Percentiles rank a stretch among this genome's conserved stretches.
phyloP scores from a whole-genome alignment of 2,113 vertebrate species.

The Lampris megalopsis region DNA sequence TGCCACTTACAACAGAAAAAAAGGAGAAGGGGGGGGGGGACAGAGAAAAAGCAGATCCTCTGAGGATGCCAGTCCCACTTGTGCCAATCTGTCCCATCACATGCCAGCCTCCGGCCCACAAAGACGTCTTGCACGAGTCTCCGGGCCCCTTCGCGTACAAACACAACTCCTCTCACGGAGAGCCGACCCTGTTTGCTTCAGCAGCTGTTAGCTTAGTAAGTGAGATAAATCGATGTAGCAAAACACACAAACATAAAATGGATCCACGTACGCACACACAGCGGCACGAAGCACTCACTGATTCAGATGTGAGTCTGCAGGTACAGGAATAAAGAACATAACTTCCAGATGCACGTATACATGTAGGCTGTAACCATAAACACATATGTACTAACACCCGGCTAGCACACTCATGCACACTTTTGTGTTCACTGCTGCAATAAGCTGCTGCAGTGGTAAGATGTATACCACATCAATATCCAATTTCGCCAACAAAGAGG shows the following conservation, averaged over 20 bases:
- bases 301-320: neutral
- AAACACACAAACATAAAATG: conserved; percentile 18
- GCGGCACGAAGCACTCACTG: neutral
- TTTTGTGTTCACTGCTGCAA: neutral
- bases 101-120: conserved; percentile 51
- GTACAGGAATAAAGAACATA: no score
- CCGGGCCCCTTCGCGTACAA: conserved; percentile 39
- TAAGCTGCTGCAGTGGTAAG: neutral
- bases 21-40: neutral
- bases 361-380: neutral
- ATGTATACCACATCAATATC: conserved; percentile 6
- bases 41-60: conserved; percentile 25
- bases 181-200: conserved; percentile 36
- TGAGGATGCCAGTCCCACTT: conserved; percentile 32
- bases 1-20: neutral
- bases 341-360: neutral
- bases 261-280: conserved; percentile 13
- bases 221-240: conserved; percentile 70
- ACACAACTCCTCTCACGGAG: conserved; percentile 2
- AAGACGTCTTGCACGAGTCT: conserved; percentile 21
- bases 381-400: neutral
- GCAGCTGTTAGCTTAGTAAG: conserved; percentile 70
- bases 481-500: conserved; percentile 40
- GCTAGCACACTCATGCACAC: neutral
- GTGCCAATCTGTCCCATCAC: conserved; percentile 44